These are phyloP conservation scores for Sphenodon punctatus DNA, from an alignment of 2,797 vertebrate genomes.

Conservation along the genomic window DNA sequence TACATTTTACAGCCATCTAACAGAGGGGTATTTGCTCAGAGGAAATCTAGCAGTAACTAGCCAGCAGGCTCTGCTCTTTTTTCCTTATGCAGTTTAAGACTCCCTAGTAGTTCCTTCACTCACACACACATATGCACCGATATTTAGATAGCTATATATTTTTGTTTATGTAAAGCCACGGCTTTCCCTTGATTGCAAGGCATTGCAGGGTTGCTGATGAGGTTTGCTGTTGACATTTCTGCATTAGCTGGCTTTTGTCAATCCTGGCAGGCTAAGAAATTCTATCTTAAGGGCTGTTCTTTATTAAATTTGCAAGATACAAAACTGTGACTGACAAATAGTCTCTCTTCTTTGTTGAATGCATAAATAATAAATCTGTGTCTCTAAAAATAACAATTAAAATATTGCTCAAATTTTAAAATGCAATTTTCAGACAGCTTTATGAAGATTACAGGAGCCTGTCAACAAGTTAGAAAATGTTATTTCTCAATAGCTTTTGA, in stretches of 20 bases:
- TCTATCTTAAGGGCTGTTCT: slow-evolving; percentile 81
- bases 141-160: slow-evolving; percentile 52
- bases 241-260: slow-evolving; percentile 79
- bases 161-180: slow-evolving; percentile 67
- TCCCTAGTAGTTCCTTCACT: neutral
- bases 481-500: slow-evolving; percentile 34
- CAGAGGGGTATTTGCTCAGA: fast-evolving
- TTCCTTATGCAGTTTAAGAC: neutral
- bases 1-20: neutral
- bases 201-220: slow-evolving; percentile 69
- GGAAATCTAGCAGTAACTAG: fast-evolving
- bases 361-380: slow-evolving; percentile 74
- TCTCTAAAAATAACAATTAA: slow-evolving; percentile 75
- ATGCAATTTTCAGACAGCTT: slow-evolving; percentile 35
- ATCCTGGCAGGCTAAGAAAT: slow-evolving; percentile 78
- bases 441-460: neutral
- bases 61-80: fast-evolving
- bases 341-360: slow-evolving; percentile 75
- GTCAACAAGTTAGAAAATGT: neutral
- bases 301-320: slow-evolving; percentile 84
- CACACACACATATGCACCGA: neutral
- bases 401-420: slow-evolving; percentile 72
- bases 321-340: slow-evolving; percentile 78
- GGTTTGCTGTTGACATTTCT: slow-evolving; percentile 79
- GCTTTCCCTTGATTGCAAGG: slow-evolving; percentile 66